phyloP scores from a whole-genome alignment of 2,888 invertebrate genomes.

The Margaritifera margaritifera region DNA sequence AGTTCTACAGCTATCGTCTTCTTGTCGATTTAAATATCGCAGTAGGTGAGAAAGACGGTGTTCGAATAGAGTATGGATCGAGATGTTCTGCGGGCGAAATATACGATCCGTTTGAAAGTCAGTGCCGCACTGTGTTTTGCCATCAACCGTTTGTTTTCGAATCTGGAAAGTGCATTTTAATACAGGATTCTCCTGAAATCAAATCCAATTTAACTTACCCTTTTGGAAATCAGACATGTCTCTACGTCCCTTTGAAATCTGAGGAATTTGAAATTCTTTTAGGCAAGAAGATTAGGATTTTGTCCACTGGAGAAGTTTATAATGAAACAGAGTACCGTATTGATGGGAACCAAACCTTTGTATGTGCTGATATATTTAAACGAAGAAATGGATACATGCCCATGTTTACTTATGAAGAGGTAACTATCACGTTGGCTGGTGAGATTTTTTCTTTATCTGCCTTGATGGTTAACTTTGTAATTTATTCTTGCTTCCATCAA shows the following conservation, averaged over 20 bases:
- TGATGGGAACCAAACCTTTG: constrained; percentile 21
- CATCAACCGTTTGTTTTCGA: constrained; percentile 4
- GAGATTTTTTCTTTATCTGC: constrained; percentile 77
- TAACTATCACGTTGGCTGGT: constrained; percentile 77
- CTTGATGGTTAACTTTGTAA: constrained; percentile 73
- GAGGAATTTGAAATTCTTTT: constrained; percentile 9
- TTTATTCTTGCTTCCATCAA: constrained; percentile 74
- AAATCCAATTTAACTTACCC: not conserved
- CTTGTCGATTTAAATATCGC: constrained; percentile 20
- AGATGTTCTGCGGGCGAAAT: constrained; percentile 31
- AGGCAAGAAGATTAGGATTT: constrained; percentile 15
- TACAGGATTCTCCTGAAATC: not conserved
- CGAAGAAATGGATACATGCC: constrained; percentile 13
- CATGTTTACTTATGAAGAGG: constrained; percentile 24
- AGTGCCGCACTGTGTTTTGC: constrained; percentile 36
- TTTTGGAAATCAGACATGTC: not conserved
- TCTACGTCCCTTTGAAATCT: constrained; percentile 13
- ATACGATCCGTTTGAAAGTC: constrained; percentile 32
- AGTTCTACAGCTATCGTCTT: constrained; percentile 19
- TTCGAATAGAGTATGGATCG: not conserved
- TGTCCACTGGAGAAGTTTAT: constrained; percentile 15
- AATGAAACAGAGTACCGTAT: constrained; percentile 20
- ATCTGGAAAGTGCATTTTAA: constrained; percentile 17
- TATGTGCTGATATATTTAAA: constrained; percentile 26
- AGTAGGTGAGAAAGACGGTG: not conserved